Conservation (phyloP, 2,113 vertebrate species). For the Porphyrio hochstetteri region DNA sequence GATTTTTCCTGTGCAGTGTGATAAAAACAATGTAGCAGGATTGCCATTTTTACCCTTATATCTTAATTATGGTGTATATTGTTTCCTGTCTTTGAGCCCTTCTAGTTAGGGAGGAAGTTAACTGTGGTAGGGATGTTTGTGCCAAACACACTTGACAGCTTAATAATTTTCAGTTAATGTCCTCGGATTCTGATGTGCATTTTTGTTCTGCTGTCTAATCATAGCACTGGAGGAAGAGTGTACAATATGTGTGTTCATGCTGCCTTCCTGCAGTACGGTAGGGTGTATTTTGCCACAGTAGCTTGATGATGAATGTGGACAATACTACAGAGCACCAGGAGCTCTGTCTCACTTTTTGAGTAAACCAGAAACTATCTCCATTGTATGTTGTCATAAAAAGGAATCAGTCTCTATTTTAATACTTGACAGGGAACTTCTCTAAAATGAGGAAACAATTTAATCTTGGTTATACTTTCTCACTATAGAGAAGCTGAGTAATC, state of each 20-base stretch:
- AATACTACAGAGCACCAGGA: neutral
- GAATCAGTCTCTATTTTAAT: neutral
- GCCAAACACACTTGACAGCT: neutral
- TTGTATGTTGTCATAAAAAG: neutral
- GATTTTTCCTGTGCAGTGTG: neutral
- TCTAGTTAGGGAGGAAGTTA: neutral
- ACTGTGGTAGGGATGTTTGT: neutral
- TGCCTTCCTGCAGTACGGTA: neutral
- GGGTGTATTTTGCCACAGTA: neutral
- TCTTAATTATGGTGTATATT: neutral
- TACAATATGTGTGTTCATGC: neutral
- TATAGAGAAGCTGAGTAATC: neutral
- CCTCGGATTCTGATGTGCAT: neutral
- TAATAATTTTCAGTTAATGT: neutral
- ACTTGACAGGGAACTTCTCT: neutral
- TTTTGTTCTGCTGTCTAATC: slow-evolving; percentile 5
- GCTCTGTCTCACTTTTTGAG: neutral
- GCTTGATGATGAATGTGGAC: neutral
- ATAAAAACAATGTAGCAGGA: neutral
- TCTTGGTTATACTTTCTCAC: neutral
- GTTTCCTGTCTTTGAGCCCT: neutral
- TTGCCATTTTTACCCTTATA: neutral
- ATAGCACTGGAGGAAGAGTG: neutral
- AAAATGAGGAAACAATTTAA: neutral
- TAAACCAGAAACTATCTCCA: neutral